These are phyloP conservation scores for Conus canariensis DNA, from an alignment of 2,888 invertebrate genomes.

Conservation along the genomic window DNA sequence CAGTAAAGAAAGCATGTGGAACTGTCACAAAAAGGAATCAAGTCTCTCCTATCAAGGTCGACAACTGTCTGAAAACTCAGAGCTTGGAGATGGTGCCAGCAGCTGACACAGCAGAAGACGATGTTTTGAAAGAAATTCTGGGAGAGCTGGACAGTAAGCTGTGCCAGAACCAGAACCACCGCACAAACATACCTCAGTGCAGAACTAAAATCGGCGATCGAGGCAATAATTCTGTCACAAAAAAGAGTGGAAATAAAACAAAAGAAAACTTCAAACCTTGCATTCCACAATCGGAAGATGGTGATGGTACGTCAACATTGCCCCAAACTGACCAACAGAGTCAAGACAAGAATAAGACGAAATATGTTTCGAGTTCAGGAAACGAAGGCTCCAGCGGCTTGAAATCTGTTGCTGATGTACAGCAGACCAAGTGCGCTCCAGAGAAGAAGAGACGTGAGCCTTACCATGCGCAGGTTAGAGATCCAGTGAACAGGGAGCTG, in stretches of 20 bases:
- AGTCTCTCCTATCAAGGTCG: not conserved
- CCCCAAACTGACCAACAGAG: not conserved
- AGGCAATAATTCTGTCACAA: not conserved
- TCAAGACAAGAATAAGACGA: not conserved
- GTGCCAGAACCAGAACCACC: not conserved
- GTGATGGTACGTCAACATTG: not conserved
- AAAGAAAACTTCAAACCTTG: not conserved
- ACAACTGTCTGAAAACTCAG: not conserved
- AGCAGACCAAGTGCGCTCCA: not conserved
- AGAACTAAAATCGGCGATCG: not conserved
- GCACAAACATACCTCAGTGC: not conserved
- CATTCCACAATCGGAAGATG: not conserved
- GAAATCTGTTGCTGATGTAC: not conserved
- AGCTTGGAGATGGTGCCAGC: slow-evolving; percentile 3
- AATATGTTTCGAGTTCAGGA: not conserved
- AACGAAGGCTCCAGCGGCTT: not conserved
- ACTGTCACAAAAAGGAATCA: not conserved
- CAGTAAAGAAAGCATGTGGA: not conserved
- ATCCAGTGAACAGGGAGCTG: slow-evolving; percentile 1
- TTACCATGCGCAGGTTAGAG: not conserved
- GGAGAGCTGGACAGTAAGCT: slow-evolving; percentile 11
- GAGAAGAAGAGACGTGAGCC: not conserved
- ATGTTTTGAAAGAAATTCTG: slow-evolving; percentile 15
- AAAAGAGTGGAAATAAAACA: not conserved
- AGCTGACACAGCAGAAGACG: slow-evolving; percentile 19